Base-by-base conservation (phyloP, 2,113 vertebrate genomes). In the Spea multiplicata region DNA sequence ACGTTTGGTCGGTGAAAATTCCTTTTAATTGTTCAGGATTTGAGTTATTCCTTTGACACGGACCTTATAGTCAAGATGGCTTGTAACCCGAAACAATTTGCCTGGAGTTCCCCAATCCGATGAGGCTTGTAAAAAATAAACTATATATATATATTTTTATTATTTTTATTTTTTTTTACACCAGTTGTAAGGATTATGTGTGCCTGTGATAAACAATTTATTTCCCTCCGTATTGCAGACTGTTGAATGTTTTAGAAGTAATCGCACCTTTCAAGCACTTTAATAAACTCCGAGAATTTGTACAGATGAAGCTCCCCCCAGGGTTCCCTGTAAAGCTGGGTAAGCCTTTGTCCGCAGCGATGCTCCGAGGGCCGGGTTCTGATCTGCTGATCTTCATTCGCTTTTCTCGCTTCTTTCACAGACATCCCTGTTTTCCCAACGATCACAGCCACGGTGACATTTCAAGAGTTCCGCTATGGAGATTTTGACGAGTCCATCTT, bases 181-280 rank as follows among this genome's bases (percentile, higher is more conserved):
- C n/a, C n/a, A n/a, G n/a, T n/a, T 30, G 30, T 30, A 30, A 30
- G 1, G 30, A 30, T 30, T 52, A 52, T 52, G 49, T 52, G 49
- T 52, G 50, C 9, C 6, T 52, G 50, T 52, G 50, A 30, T 30
- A 30, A 30, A 30, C 30, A 30, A 30, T 30, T 30, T 30, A 30
- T 30, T 30, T 30, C 30, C 30, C 30, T 30, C 30, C 30, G 30
- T 30, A 30, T 8, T 8, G 47, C 92, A 99, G 97, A 85, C 92
- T 99, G 84, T 89, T 99, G 92, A 99, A 98, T 92, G 97, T 99
- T 88, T 91, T 99, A 88, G 97, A 99, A 91, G 96, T 99, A 83
- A 94, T 99, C 70, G 97, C 97, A 86, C 97, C 97, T 82, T 99
- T 99, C 92, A 99, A 99, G 96, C 97, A 99, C 97, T 99, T 99